A percentile compares a stretch with the other conserved stretches of the same genome.
These are phyloP conservation scores for Montipora capitata DNA, from an alignment of 92 coral and sea anemone genomes.

Conservation along the genomic window DNA sequence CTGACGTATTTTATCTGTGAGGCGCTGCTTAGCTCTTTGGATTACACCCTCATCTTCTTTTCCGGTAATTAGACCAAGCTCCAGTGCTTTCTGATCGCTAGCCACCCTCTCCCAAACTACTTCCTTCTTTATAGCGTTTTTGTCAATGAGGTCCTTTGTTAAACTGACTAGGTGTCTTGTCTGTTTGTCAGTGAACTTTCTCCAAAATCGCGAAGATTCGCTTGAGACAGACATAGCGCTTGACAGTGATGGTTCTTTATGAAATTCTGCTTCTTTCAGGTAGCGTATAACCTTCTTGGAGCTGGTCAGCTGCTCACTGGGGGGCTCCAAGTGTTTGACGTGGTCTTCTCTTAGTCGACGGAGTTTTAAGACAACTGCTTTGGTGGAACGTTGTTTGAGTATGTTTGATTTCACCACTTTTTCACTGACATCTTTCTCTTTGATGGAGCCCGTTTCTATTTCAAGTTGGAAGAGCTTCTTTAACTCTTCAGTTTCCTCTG, in stretches of 20 bases:
- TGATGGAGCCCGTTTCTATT: constrained; percentile 39
- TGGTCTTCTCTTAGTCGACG: constrained; percentile 41
- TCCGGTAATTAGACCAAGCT: neutral
- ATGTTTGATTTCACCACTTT: constrained; percentile 27
- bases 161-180: constrained; percentile 33
- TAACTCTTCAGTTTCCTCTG: constrained; percentile 52
- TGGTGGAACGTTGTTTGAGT: constrained; percentile 20
- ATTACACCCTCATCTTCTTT: neutral
- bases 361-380: constrained; percentile 51
- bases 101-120: constrained; percentile 48
- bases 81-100: neutral
- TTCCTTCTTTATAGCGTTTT: constrained; percentile 37
- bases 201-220: constrained; percentile 21
- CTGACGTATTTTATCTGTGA: neutral
- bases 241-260: neutral
- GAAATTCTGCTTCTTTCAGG: neutral
- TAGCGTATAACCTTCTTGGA: constrained; percentile 4
- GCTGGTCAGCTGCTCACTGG: constrained; percentile 6
- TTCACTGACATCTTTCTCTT: constrained; percentile 49
- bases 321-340: constrained; percentile 34
- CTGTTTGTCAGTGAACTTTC: constrained; percentile 42
- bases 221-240: neutral
- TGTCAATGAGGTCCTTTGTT: constrained; percentile 34
- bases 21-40: constrained; percentile 10
- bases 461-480: constrained; percentile 32